These are phyloP conservation scores for Pitangus sulphuratus DNA, from an alignment of 2,797 vertebrate species.

Conservation along the genomic window DNA sequence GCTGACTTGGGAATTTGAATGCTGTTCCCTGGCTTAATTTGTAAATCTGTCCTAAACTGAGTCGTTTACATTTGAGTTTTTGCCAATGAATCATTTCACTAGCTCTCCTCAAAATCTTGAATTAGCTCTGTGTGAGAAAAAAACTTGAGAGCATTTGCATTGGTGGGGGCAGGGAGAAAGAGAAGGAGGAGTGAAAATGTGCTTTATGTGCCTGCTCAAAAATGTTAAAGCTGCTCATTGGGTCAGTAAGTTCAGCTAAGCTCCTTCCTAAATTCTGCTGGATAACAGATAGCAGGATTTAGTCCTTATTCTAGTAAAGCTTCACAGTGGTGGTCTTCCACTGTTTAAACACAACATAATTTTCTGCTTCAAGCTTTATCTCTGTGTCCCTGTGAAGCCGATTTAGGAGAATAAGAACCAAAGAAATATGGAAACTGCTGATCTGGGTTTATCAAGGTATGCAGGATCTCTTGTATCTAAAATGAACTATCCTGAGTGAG, in stretches of 20 bases:
- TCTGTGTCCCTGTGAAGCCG: not conserved
- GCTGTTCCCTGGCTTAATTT: not conserved
- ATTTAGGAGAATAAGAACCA: not conserved
- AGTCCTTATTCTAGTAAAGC: not conserved
- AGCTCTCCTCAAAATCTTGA: not conserved
- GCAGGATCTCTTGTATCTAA: not conserved
- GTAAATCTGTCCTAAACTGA: not conserved
- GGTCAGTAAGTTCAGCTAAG: not conserved
- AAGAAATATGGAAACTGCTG: not conserved
- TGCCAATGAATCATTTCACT: not conserved
- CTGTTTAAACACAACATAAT: not conserved
- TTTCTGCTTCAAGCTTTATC: constrained; percentile 1
- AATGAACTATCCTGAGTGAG: not conserved
- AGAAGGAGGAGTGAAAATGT: not conserved
- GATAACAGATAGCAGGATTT: not conserved
- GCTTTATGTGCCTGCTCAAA: not conserved
- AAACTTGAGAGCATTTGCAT: not conserved
- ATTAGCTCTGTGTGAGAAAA: not conserved
- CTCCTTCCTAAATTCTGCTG: not conserved
- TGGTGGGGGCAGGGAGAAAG: not conserved
- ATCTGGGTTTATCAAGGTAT: not conserved
- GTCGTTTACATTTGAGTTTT: not conserved
- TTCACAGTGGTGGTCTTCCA: not conserved
- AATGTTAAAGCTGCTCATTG: not conserved
- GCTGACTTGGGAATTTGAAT: not conserved